phyloP scores from a whole-genome alignment of 2,888 invertebrate species.

The Apamea epomidion region DNA sequence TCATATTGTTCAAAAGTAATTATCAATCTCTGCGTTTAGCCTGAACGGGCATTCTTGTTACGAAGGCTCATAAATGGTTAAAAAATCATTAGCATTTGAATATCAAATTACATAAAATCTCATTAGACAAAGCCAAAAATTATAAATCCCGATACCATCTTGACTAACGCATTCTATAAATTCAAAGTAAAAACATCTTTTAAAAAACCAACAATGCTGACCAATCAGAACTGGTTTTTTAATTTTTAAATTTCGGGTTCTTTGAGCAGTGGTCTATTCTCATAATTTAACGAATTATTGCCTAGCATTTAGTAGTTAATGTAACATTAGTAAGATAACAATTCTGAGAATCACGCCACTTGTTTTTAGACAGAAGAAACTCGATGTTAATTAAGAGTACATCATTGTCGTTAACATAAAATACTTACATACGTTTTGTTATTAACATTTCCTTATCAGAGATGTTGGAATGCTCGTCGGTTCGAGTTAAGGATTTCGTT shows the following conservation, averaged over 20 bases:
- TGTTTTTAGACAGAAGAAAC: slow-evolving; percentile 73
- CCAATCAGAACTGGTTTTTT: slow-evolving; percentile 59
- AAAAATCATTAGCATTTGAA: slow-evolving; percentile 51
- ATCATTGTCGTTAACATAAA: slow-evolving; percentile 77
- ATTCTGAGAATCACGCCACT: slow-evolving; percentile 84
- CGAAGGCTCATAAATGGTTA: slow-evolving; percentile 32
- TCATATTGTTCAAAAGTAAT: slow-evolving; percentile 39
- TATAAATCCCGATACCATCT: slow-evolving; percentile 52
- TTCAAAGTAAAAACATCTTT: slow-evolving; percentile 59
- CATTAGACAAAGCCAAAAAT: slow-evolving; percentile 61
- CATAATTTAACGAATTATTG: slow-evolving; percentile 81
- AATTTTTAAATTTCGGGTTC: slow-evolving; percentile 53
- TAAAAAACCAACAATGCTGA: slow-evolving; percentile 62
- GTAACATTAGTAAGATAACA: slow-evolving; percentile 83
- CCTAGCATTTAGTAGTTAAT: slow-evolving; percentile 75
- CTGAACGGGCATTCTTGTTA: slow-evolving; percentile 20
- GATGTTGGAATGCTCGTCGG: slow-evolving; percentile 47
- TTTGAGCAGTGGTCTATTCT: slow-evolving; percentile 72
- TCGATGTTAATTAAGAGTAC: slow-evolving; percentile 66
- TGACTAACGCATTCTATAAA: slow-evolving; percentile 74
- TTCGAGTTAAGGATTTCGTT: slow-evolving; percentile 50
- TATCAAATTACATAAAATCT: slow-evolving; percentile 60
- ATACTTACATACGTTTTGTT: slow-evolving; percentile 52
- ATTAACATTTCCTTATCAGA: slow-evolving; percentile 51
- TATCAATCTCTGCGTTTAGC: slow-evolving; percentile 23